These are phyloP conservation scores for Myotis davidii DNA, from an alignment of 2,113 vertebrate genomes.

Conservation along the genomic window DNA sequence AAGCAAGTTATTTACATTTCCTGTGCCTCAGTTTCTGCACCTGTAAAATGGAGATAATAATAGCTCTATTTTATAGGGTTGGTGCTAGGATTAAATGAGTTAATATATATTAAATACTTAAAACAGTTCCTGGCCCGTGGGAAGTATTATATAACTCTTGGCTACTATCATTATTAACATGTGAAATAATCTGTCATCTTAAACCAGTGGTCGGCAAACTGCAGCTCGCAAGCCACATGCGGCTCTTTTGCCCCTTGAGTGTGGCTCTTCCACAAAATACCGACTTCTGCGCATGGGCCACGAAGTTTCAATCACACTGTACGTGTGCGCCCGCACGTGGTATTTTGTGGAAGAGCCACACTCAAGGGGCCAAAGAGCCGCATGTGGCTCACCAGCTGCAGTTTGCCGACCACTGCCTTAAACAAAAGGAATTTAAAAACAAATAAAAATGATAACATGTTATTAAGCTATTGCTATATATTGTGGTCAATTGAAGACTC, in stretches of 20 bases:
- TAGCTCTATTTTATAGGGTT: neutral
- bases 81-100: neutral
- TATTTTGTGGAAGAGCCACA: no score
- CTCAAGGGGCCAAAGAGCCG: no score
- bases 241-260: no score
- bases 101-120: neutral
- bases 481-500: neutral
- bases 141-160: neutral
- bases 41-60: neutral
- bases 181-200: neutral
- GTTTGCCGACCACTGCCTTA: neutral
- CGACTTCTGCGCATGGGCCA: no score
- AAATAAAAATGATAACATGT: neutral
- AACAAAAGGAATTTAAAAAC: slow-evolving; percentile 28
- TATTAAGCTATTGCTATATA: slow-evolving; percentile 9
- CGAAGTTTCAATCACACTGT: no score
- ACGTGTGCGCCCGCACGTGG: no score
- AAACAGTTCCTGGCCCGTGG: neutral
- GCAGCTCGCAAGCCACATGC: no score
- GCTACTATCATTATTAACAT: neutral
- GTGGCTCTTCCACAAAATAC: no score
- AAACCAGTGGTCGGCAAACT: no score
- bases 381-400: no score
- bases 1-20: neutral
- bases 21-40: neutral